These are phyloP conservation scores for Pachycephus smyrnensis DNA, from an alignment of 2,888 invertebrate genomes.

Conservation along the genomic window DNA sequence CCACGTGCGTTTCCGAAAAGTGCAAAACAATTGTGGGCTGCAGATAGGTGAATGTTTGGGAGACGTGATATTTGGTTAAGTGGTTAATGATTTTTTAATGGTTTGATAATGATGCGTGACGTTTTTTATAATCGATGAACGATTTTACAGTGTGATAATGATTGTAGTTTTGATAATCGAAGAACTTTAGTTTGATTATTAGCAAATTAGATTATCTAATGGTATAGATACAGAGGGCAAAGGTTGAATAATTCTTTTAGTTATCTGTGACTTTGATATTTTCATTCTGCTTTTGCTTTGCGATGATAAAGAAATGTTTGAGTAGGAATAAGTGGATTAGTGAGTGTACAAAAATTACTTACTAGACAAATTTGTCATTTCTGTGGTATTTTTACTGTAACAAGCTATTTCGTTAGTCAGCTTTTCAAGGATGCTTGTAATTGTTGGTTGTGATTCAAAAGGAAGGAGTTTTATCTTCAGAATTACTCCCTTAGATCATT, in stretches of 20 bases:
- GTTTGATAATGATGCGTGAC: not conserved
- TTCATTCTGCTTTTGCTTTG: too few relatives aligned
- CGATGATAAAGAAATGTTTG: not conserved
- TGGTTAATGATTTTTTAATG: not conserved
- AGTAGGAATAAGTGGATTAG: not conserved
- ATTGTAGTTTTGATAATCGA: not conserved
- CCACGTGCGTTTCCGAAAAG: too few relatives aligned
- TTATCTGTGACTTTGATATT: too few relatives aligned
- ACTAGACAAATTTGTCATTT: not conserved
- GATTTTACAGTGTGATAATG: not conserved
- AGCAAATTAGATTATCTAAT: too few relatives aligned
- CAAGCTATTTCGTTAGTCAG: not conserved
- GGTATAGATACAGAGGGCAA: too few relatives aligned
- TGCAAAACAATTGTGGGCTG: too few relatives aligned
- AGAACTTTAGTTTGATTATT: not conserved
- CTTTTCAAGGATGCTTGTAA: not conserved
- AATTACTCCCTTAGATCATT: not conserved
- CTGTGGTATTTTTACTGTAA: not conserved
- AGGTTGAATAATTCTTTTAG: too few relatives aligned
- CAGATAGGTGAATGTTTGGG: too few relatives aligned
- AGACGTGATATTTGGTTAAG: too few relatives aligned
- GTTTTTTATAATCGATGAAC: not conserved
- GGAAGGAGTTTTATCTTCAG: not conserved
- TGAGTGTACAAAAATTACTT: not conserved
- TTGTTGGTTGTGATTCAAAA: not conserved